These are phyloP conservation scores for Cyclargus thomasi DNA, from an alignment of 1,140 invertebrate species.

Conservation along the genomic window DNA sequence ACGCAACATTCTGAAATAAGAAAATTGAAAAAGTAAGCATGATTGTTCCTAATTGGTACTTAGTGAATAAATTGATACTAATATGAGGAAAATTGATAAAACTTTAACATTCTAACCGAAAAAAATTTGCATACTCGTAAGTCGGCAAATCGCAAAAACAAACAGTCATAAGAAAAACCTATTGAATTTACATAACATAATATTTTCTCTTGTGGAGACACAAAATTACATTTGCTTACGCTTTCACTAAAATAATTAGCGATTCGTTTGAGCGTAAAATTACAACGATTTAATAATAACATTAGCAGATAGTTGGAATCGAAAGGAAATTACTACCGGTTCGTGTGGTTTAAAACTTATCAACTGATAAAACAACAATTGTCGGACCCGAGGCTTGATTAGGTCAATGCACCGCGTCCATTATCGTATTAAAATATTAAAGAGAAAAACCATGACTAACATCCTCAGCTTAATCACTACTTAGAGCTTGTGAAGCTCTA, in stretches of 20 bases:
- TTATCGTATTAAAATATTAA: constrained; percentile 1
- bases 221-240: constrained; percentile 17
- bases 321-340: constrained; percentile 29
- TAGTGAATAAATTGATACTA: too few relatives aligned
- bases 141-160: constrained; percentile 2
- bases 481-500: background rate
- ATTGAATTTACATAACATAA: constrained; percentile 11
- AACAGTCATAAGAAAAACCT: constrained; percentile 1
- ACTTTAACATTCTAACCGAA: too few relatives aligned
- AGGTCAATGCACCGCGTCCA: background rate
- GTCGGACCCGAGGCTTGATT: background rate
- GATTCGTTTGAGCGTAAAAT: constrained; percentile 32
- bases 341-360: constrained; percentile 13
- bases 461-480: background rate
- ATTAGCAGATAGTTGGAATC: constrained; percentile 23
- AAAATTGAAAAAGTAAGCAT: too few relatives aligned
- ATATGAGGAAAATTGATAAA: too few relatives aligned
- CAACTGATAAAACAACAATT: background rate
- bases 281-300: constrained; percentile 23
- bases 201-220: constrained; percentile 17
- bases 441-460: background rate
- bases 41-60: too few relatives aligned
- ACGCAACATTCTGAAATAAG: too few relatives aligned
- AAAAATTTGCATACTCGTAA: too few relatives aligned
- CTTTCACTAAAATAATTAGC: constrained; percentile 27